These are phyloP conservation scores for Lagorchestes hirsutus DNA, from an alignment of 2,797 vertebrate genomes.

Conservation along the genomic window DNA sequence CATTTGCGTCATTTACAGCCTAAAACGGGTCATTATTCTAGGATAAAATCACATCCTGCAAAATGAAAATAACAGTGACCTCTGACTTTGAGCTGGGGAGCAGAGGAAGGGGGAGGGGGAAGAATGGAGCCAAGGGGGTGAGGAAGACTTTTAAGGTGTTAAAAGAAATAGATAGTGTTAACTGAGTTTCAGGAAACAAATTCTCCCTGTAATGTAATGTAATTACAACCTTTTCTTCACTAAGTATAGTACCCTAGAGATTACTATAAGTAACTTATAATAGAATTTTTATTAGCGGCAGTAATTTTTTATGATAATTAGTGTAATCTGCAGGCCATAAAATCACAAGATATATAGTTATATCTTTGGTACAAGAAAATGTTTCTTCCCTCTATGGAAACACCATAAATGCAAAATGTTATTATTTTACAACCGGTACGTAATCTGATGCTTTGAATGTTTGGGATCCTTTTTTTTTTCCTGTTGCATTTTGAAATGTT, in stretches of 20 bases:
- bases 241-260: slow-evolving; percentile 87
- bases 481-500: slow-evolving; percentile 71
- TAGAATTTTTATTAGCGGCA: slow-evolving; percentile 90
- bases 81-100: slow-evolving; percentile 81
- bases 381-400: slow-evolving; percentile 82
- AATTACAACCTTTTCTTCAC: slow-evolving; percentile 85
- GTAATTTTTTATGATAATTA: slow-evolving; percentile 91
- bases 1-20: slow-evolving; percentile 92
- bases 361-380: slow-evolving; percentile 85
- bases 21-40: slow-evolving; percentile 87
- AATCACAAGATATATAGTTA: slow-evolving; percentile 87
- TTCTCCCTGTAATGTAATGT: slow-evolving; percentile 82
- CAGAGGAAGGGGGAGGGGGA: slow-evolving; percentile 22
- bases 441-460: slow-evolving; percentile 77
- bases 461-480: slow-evolving; percentile 70
- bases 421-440: slow-evolving; percentile 74
- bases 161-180: slow-evolving; percentile 79
- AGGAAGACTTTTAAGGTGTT: slow-evolving; percentile 33
- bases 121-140: slow-evolving; percentile 13
- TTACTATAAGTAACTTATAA: slow-evolving; percentile 90
- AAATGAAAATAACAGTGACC: slow-evolving; percentile 91
- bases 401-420: slow-evolving; percentile 76
- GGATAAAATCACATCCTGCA: slow-evolving; percentile 92
- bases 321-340: slow-evolving; percentile 89
- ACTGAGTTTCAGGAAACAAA: slow-evolving; percentile 84